phyloP scores from a whole-genome alignment of 2,113 vertebrate species.

The Trichomycterus rosablanca region DNA sequence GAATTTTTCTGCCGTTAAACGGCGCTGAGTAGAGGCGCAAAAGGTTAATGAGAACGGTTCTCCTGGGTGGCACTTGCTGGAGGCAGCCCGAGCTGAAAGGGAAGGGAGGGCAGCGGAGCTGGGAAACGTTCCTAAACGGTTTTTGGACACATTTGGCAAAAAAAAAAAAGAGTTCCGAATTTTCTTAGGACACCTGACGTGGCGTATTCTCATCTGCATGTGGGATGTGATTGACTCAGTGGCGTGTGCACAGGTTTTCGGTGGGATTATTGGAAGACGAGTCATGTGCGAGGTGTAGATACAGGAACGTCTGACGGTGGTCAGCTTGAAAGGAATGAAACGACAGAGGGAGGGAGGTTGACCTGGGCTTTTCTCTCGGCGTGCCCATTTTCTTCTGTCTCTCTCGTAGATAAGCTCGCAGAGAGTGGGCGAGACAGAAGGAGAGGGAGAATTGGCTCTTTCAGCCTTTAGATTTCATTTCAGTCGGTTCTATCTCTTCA shows the following conservation, averaged over 20 bases:
- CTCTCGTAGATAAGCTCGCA: constrained; percentile 51
- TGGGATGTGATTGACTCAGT: constrained; percentile 30
- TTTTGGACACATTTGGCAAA: constrained; percentile 10
- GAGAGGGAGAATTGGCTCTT: constrained; percentile 51
- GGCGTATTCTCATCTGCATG: constrained; percentile 8
- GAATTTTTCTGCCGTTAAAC: constrained; percentile 45
- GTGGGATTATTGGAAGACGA: constrained; percentile 34
- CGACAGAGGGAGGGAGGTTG: constrained; percentile 28
- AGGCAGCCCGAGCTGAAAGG: constrained; percentile 31
- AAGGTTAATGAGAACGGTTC: constrained; percentile 63
- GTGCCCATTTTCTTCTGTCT: constrained; percentile 44
- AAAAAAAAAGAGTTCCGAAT: constrained; percentile 21
- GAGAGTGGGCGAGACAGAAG: constrained; percentile 22
- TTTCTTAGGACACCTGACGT: constrained; percentile 11
- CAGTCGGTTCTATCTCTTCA: constrained; percentile 54
- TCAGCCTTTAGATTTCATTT: constrained; percentile 60
- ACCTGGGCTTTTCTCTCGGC: constrained; percentile 36
- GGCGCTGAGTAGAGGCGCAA: constrained; percentile 51
- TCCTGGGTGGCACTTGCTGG: constrained; percentile 54
- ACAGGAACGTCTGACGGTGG: constrained; percentile 34
- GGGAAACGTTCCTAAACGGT: constrained; percentile 3
- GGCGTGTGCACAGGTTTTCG: neutral
- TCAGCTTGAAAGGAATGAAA: constrained; percentile 28
- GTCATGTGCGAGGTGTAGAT: constrained; percentile 33
- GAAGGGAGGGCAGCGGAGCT: constrained; percentile 1